These are phyloP conservation scores for Stegodyphus mimosarum DNA, from an alignment of 1,140 invertebrate species.

Conservation along the genomic window DNA sequence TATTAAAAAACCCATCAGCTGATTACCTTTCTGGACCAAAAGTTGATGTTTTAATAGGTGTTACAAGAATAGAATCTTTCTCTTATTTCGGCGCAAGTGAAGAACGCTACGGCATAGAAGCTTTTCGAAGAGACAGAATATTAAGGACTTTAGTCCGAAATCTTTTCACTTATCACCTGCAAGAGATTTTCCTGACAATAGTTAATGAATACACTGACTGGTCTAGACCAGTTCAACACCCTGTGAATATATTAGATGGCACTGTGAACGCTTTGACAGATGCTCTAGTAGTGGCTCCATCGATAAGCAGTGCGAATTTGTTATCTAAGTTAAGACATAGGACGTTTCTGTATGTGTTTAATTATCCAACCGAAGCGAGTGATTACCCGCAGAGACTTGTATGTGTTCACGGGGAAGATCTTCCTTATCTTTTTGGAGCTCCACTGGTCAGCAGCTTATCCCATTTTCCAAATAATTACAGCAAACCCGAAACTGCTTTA, in stretches of 20 bases:
- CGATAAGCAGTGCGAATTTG: conserved; percentile 69
- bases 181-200: conserved; percentile 94
- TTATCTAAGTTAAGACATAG: conserved; percentile 68
- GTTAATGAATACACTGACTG: conserved; percentile 98
- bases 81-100: conserved; percentile 76
- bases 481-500: conserved; percentile 78
- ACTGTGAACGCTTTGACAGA: conserved; percentile 70
- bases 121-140: conserved; percentile 87
- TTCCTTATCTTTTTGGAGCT: conserved; percentile 75
- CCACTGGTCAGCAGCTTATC: conserved; percentile 73
- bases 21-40: conserved; percentile 66
- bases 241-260: conserved; percentile 85
- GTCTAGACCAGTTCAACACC: conserved; percentile 92
- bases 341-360: conserved; percentile 69
- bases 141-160: conserved; percentile 90
- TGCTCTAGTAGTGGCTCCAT: conserved; percentile 68
- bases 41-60: conserved; percentile 92
- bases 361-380: conserved; percentile 76
- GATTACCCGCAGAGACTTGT: conserved; percentile 74
- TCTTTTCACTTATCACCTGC: conserved; percentile 64
- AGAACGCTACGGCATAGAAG: conserved; percentile 87
- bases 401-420: conserved; percentile 71
- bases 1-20: conserved; percentile 6
- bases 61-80: conserved; percentile 90
- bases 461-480: conserved; percentile 75